Evolutionary conservation across 2,113 vertebrate genomes (phyloP).

Genomic region (Paralichthys olivaceus): DNA sequence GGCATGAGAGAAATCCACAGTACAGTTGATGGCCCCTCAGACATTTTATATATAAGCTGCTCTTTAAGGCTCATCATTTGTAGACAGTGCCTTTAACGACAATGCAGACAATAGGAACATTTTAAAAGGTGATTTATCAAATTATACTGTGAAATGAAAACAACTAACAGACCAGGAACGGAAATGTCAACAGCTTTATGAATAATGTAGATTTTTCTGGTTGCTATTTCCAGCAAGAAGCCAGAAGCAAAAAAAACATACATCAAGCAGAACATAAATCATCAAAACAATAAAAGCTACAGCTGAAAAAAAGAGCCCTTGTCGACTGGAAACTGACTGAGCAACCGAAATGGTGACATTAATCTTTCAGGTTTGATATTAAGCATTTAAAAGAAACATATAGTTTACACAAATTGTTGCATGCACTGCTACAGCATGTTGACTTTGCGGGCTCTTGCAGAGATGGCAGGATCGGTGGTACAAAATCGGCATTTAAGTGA

Average conservation of each 20-base stretch:
- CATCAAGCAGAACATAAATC: background rate
- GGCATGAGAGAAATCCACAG: too few species aligned
- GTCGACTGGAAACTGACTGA: conserved; percentile 1
- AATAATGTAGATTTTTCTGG: background rate
- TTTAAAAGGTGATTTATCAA: background rate
- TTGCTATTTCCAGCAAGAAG: background rate
- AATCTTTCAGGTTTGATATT: background rate
- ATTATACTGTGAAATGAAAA: background rate
- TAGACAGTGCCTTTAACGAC: background rate
- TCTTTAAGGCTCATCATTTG: background rate
- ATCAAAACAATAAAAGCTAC: background rate
- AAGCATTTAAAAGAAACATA: background rate
- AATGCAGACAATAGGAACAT: background rate
- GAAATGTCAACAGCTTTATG: background rate
- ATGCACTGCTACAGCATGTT: background rate
- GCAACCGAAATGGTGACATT: background rate
- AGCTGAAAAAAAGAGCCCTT: background rate
- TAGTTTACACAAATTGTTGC: background rate
- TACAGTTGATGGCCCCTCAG: too few species aligned
- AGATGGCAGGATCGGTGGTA: too few species aligned
- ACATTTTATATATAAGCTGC: background rate
- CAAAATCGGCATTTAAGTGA: background rate
- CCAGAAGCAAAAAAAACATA: background rate
- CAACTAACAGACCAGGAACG: background rate
- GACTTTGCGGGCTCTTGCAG: background rate